Conservation (phyloP, 2,888 invertebrate species). For the Troglohyphantes excavatus region DNA sequence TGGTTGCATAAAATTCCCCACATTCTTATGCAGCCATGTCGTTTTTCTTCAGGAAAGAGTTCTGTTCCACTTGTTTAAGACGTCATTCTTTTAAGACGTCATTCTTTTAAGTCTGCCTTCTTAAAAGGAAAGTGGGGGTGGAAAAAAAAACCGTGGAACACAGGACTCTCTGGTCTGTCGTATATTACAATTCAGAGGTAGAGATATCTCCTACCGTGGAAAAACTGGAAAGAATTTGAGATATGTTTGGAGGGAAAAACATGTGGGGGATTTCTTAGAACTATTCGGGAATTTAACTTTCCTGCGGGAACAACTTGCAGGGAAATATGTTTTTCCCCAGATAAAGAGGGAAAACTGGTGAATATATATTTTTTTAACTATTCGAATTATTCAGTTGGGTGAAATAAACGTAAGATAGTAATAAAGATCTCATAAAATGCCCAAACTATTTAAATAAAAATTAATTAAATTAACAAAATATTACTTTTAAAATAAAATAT, state of each 20-base stretch:
- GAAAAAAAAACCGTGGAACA: slow-evolving; percentile 25
- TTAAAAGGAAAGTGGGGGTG: slow-evolving; percentile 12
- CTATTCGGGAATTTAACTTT: slow-evolving; percentile 34
- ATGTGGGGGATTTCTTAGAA: slow-evolving; percentile 19
- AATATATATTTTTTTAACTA: background rate
- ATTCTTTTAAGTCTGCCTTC: slow-evolving; percentile 65
- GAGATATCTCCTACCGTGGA: background rate
- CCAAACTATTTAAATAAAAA: too few relatives aligned
- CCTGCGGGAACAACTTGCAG: background rate
- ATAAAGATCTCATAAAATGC: too few relatives aligned
- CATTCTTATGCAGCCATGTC: slow-evolving; percentile 60
- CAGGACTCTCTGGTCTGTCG: slow-evolving; percentile 66
- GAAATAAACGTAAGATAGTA: too few relatives aligned
- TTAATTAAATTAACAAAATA: too few relatives aligned
- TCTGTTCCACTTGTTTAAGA: slow-evolving; percentile 71
- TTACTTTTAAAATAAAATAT: too few relatives aligned
- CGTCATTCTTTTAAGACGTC: slow-evolving; percentile 76
- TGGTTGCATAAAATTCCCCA: slow-evolving; percentile 74
- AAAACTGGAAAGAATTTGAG: slow-evolving; percentile 60
- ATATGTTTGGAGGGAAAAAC: slow-evolving; percentile 45
- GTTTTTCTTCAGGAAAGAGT: slow-evolving; percentile 62
- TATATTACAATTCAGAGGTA: slow-evolving; percentile 75
- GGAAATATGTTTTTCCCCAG: background rate
- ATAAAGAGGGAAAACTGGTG: background rate
- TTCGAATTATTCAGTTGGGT: too few relatives aligned